Evolutionary conservation across 2,797 vertebrate species (phyloP), one percentile per base, ranked within the genome.

Genomic region (Iguana delicatissima): DNA sequence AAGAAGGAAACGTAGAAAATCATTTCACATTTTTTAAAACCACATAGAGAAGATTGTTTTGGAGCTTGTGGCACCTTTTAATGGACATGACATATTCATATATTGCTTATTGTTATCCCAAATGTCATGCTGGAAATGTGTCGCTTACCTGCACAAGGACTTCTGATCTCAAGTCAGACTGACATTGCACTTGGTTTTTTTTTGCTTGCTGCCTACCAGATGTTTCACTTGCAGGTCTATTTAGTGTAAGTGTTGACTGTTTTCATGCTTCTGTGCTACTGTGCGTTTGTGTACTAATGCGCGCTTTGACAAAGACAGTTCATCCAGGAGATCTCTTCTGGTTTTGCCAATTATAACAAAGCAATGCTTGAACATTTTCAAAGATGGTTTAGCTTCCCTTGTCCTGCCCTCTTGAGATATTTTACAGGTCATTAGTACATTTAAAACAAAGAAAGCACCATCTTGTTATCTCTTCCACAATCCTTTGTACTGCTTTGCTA

Each of bases 301-400:
- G 0, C 20, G 4, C 89, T 93, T 89, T 89, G 84, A 81, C 89
- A 89, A 91, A 95, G n/a, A 24, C 80, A 88, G 9, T 46, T 73
- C 20, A 62, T 35, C 76, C 85, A 67, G 76, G 29, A 55, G 32
- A 88, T 0, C 57, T 89, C 89, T 85, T 87, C 86, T 81, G 29
- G n/a, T 69, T 85, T 2, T 84, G 3, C 72, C n/a, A 89, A n/a
- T 91, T 72, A 92, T 76, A 90, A 91, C 4, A 52, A 55, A 85
- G 86, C 52, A 89, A 87, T 91, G 3, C 12, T 42, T 87, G 32
- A 84, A 64, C 0, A 6, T 89, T 92, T 86, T 90, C 55, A 89
- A 0, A 82, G n/a, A 59, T 82, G 57, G 16, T 80, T 72, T 42
- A 50, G 91, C 42, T 86, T 1, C 38, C 1, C 29, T 69, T 92